Conservation (phyloP, 2,888 invertebrate species). For the Cataglyphis livida region DNA sequence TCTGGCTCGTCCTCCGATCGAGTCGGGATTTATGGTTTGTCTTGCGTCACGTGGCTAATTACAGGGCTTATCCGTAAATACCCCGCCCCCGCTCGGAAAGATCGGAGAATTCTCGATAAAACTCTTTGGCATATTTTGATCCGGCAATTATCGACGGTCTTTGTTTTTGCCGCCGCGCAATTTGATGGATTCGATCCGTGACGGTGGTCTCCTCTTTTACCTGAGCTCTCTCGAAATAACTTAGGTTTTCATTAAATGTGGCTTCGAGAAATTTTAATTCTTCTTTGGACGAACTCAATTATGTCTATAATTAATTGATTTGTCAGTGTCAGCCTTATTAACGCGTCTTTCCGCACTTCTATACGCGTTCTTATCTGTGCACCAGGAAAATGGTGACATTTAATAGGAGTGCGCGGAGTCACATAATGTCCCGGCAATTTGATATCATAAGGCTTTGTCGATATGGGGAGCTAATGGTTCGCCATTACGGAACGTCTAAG, state of each 20-base stretch:
- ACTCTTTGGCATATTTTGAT: slow-evolving; percentile 12
- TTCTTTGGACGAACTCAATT: slow-evolving; percentile 4
- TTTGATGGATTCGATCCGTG: slow-evolving; percentile 5
- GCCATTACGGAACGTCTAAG: slow-evolving; percentile 71
- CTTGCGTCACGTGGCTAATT: slow-evolving; percentile 23
- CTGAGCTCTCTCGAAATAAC: background rate
- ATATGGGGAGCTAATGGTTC: slow-evolving; percentile 75
- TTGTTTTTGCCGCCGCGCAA: slow-evolving; percentile 5
- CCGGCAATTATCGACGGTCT: slow-evolving; percentile 20
- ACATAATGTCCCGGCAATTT: slow-evolving; percentile 73
- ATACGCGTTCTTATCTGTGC: background rate
- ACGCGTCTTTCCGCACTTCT: slow-evolving; percentile 4
- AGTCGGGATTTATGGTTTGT: slow-evolving; percentile 26
- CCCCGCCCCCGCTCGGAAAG: background rate
- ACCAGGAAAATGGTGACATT: slow-evolving; percentile 61
- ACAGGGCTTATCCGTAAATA: background rate
- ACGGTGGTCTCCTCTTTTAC: slow-evolving; percentile 9
- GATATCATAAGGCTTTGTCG: slow-evolving; percentile 69
- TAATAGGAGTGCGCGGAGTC: slow-evolving; percentile 69
- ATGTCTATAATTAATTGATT: slow-evolving; percentile 30
- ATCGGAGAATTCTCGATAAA: background rate
- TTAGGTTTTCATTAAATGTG: background rate
- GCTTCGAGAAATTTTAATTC: background rate
- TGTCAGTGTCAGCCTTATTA: slow-evolving; percentile 20
- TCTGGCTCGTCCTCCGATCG: background rate